Base-by-base conservation (phyloP, 2,113 vertebrate species). In the Phasianus colchicus region DNA sequence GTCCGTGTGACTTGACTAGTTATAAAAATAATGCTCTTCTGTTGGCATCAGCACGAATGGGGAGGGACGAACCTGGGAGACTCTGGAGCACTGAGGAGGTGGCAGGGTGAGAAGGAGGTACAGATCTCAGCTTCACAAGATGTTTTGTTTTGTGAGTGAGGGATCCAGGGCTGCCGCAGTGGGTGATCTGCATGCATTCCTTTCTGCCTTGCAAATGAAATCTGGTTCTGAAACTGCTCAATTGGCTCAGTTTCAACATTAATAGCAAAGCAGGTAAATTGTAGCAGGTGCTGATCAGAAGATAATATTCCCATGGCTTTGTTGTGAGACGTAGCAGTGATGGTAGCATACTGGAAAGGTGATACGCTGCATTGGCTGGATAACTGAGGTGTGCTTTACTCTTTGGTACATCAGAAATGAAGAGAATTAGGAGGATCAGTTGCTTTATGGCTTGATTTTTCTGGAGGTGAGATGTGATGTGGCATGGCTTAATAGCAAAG, bases 1-100 rank as follows among this genome's bases (percentile, higher is more conserved):
- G 54, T 86, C 65, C 0, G 0, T 22, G 2, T 55, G 81, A 27
- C 13, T 43, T 76, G 64, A 82, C 47, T 25, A 77, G 50, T 64
- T 88, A 90, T 25, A 92, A 92, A 93, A 93, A 86, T 77, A 94
- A 83, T 17, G 21, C 40, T 90, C 11, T 89, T 8, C 47, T 76
- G 3, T 79, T 76, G 81, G 36, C 32, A 22, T 22, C 18, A 78
- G 27, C 15, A 19, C 10, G 70, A 83, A 42, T 21, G 13, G 57
- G n/a, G n/a, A 73, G 32, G 45, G 27, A 36, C 15, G 30, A 76
- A 24, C 54, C 8, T 9, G 21, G 16, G 32, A 79, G 13, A 38
- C 64, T 83, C 55, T 89, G 55, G 75, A 89, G 95, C 6, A 2
- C 54, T 30, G 64, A 83, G 48, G 66, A 65, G 20, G 57, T 40